phyloP scores from a whole-genome alignment of 37 sponge, comb jelly and placozoan genomes.

The Crambe crambe region DNA sequence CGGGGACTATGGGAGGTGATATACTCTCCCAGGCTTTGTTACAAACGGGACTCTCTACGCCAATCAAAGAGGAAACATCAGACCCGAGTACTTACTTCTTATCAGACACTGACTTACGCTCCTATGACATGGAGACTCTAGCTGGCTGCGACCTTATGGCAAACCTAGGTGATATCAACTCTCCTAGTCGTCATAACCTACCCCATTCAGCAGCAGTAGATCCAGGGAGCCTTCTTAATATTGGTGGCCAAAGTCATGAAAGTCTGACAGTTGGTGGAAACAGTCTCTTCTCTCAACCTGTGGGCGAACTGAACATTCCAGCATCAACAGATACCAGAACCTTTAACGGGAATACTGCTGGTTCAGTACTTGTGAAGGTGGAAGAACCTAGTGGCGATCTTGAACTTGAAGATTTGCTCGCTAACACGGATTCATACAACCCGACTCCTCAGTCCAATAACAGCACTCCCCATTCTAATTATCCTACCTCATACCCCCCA shows the following conservation, averaged over 20 bases:
- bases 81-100: neutral
- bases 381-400: neutral
- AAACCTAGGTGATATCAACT: neutral
- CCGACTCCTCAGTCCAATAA: neutral
- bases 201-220: too few species aligned
- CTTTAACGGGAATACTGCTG: neutral
- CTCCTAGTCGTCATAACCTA: neutral
- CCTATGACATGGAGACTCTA: neutral
- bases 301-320: neutral
- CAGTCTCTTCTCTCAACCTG: neutral
- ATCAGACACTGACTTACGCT: neutral
- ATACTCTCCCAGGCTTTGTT: constrained; percentile 62
- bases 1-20: constrained; percentile 13
- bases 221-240: too few species aligned
- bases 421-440: neutral
- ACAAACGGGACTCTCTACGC: constrained; percentile 32
- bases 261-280: neutral
- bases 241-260: too few species aligned
- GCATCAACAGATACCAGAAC: neutral
- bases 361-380: neutral
- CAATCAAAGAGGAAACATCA: neutral
- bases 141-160: neutral
- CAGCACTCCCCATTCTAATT: neutral
- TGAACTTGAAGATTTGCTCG: neutral
- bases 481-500: neutral